phyloP scores from a whole-genome alignment of 2,113 vertebrate genomes.

The Synodontis membranacea region DNA sequence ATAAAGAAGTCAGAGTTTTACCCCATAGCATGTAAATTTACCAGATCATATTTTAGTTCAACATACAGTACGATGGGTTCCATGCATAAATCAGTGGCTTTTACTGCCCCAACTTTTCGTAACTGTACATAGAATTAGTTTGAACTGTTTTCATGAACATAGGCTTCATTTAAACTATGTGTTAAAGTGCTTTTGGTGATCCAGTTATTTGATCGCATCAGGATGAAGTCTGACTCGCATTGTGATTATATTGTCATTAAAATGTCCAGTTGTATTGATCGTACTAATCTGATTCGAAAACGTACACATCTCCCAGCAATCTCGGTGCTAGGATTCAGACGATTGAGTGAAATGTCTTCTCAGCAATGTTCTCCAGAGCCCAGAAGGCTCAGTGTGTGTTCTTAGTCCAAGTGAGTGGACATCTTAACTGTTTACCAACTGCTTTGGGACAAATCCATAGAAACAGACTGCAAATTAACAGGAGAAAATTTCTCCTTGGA shows the following conservation, averaged over 20 bases:
- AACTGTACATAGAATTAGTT: not conserved
- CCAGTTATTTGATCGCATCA: not conserved
- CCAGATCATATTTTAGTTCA: not conserved
- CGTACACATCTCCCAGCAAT: not conserved
- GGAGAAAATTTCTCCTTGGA: not conserved
- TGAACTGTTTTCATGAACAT: not conserved
- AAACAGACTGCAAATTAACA: constrained; percentile 7
- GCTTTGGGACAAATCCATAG: constrained; percentile 20
- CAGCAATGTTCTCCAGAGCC: not conserved
- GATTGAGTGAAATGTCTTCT: not conserved
- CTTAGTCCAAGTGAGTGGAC: not conserved
- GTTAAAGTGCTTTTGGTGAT: not conserved
- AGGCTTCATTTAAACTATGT: not conserved
- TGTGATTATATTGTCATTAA: not conserved
- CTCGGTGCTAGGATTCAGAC: not conserved
- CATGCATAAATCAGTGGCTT: not conserved
- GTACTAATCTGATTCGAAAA: not conserved
- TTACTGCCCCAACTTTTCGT: not conserved
- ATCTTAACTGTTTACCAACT: constrained; percentile 3
- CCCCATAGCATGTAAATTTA: too few relatives aligned
- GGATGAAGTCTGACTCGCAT: not conserved
- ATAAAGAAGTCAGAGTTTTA: not conserved
- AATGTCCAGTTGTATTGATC: not conserved
- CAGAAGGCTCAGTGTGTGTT: not conserved
- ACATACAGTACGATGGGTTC: not conserved